Evolutionary conservation across 2,888 invertebrate genomes (phyloP), one percentile per base, ranked within the genome.

Genomic region (Molanna angustata): DNA sequence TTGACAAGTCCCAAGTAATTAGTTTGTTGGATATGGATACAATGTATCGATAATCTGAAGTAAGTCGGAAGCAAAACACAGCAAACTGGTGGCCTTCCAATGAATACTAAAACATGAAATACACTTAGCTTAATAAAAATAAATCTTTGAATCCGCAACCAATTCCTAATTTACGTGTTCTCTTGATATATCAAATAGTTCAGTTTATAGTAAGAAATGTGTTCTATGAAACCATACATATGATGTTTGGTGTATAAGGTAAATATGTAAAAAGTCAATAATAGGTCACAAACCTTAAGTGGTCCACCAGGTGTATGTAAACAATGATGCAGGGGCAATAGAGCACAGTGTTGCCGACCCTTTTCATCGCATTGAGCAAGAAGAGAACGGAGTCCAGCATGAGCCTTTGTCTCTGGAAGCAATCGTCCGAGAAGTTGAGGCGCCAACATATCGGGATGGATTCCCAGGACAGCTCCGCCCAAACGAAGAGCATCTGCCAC

Each of bases 291-390:
- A 67, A 90, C 92, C 79, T 98, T 97, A 3, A 98, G 73, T 0
- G 98, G 98, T 1, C 98, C 98, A 39, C 98, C 98, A n/a, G 98
- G 98, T 1, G 98, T 97, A 67, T 98, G 97, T 57, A 97, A 76
- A 64, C 96, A 97, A 68, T 98, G 97, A 70, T 95, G 95, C 0
- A 92, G 83, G 0, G 98, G 97, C 61, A 96, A 79, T 45, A 98
- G 70, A 0, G 96, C 90, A 63, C 95, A 96, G 65, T 96, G 87
- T 42, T 84, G 82, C 22, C 91, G 87, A 0, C 97, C 97, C 64
- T 90, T 87, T 16, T 81, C 80, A 67, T 97, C 95, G 66, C 97
- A 98, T 62, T 96, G 95, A 50, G 87, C 82, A 37, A 99, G 75
- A 47, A 99, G 76, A 71, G 88, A 88, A 62, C 92, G 85, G 9